Percentiles rank a stretch among this genome's conserved stretches.
phyloP scores from a whole-genome alignment of 2,113 vertebrate species.

The Petrocephalus zakoni region DNA sequence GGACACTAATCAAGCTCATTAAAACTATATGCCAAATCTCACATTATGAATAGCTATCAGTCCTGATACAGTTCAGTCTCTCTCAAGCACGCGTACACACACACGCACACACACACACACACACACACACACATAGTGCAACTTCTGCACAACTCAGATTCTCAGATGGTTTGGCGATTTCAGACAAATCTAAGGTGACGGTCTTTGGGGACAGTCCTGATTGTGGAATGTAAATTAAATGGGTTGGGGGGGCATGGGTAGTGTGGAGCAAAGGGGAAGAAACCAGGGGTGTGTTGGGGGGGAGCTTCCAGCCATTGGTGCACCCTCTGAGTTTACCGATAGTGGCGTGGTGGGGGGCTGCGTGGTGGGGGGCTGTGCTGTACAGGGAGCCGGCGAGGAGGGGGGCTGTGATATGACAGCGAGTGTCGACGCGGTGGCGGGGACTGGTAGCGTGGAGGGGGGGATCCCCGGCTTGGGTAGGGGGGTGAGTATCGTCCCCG shows the following conservation, averaged over 20 bases:
- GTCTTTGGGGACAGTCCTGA: constrained; percentile 12
- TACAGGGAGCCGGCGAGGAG: constrained; percentile 30
- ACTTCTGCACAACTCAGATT: neutral
- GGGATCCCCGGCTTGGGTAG: constrained; percentile 73
- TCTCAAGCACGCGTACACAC: neutral
- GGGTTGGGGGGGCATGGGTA: neutral
- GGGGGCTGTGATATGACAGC: constrained; percentile 57
- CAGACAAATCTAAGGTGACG: neutral
- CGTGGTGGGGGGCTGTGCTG: neutral
- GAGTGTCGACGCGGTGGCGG: constrained; percentile 60
- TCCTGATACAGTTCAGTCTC: neutral
- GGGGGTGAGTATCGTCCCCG: constrained; percentile 74
- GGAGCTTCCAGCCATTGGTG: neutral
- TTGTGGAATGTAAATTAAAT: constrained; percentile 21
- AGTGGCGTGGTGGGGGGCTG: constrained; percentile 19
- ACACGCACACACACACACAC: neutral
- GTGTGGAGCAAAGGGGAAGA: neutral
- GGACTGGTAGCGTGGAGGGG: constrained; percentile 66
- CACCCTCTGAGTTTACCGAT: constrained; percentile 13
- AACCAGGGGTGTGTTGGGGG: neutral
- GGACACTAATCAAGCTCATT: neutral
- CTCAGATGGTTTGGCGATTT: neutral
- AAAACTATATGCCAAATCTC: neutral
- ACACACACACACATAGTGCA: neutral
- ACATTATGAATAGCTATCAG: neutral